Evolutionary conservation across 2,797 vertebrate species (phyloP).

Genomic region (Menidia menidia): DNA sequence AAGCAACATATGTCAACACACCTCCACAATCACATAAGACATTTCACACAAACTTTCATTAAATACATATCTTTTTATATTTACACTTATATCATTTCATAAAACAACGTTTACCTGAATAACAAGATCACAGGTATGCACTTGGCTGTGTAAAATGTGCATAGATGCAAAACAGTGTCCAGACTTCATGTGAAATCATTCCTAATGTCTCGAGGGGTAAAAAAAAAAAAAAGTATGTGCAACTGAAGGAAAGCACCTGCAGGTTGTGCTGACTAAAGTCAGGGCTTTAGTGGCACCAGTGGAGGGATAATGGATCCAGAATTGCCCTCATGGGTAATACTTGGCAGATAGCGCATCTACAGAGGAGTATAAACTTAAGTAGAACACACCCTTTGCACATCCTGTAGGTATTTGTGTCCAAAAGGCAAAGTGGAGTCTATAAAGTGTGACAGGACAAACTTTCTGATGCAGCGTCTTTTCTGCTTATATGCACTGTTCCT

Average conservation of each 20-base stretch:
- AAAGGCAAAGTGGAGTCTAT: constrained; percentile 40
- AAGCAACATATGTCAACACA: constrained; percentile 26
- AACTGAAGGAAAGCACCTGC: constrained; percentile 60
- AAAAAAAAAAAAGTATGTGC: constrained; percentile 36
- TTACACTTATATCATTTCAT: neutral
- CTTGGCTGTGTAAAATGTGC: constrained; percentile 35
- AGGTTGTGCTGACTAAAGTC: constrained; percentile 71
- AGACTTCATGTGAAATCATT: constrained; percentile 22
- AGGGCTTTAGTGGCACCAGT: constrained; percentile 63
- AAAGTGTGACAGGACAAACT: constrained; percentile 28
- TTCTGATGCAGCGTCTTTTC: constrained; percentile 6
- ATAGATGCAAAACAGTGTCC: constrained; percentile 36
- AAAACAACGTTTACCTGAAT: constrained; percentile 52
- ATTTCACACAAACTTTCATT: constrained; percentile 19
- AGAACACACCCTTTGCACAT: constrained; percentile 54
- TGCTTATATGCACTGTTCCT: constrained; percentile 15
- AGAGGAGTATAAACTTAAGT: constrained; percentile 64
- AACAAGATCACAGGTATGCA: constrained; percentile 41
- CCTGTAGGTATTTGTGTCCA: constrained; percentile 56
- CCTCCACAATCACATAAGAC: constrained; percentile 29
- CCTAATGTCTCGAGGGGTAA: constrained; percentile 32
- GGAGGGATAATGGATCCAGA: constrained; percentile 76
- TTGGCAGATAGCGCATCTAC: constrained; percentile 70
- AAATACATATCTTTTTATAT: constrained; percentile 13
- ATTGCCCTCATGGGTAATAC: constrained; percentile 72